Percentiles rank a stretch among this genome's conserved stretches.
These are phyloP conservation scores for Caenorhabditis macrosperma DNA, from an alignment of 2,888 invertebrate genomes.

Conservation along the genomic window DNA sequence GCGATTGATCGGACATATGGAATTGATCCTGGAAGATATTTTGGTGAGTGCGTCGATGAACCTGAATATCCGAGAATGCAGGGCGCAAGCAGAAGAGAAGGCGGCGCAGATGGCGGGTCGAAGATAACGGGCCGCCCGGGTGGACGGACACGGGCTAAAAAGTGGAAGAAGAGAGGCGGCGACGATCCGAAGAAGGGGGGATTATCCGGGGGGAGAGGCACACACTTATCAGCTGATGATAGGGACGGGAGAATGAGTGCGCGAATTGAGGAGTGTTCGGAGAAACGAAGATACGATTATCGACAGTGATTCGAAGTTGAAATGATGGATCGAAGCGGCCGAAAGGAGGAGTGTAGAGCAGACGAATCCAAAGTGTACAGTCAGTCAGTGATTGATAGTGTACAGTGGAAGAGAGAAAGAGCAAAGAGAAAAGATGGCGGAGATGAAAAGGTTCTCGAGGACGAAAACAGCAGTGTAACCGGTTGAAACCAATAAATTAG, in stretches of 20 bases:
- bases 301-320: not conserved
- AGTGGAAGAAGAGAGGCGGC: constrained; percentile 8
- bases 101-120: constrained; percentile 18
- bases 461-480: not conserved
- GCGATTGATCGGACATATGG: constrained; percentile 47
- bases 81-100: constrained; percentile 25
- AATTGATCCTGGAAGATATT: not conserved
- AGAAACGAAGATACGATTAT: not conserved
- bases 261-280: not conserved
- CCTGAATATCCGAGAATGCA: constrained; percentile 32
- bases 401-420: not conserved
- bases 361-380: constrained; percentile 4
- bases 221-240: constrained; percentile 45
- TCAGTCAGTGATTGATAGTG: not conserved
- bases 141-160: constrained; percentile 13
- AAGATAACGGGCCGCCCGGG: constrained; percentile 35
- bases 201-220: constrained; percentile 20
- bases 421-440: not conserved
- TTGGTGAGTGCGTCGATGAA: constrained; percentile 18
- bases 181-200: constrained; percentile 6
- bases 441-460: not conserved
- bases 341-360: too few relatives aligned
- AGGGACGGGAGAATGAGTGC: not conserved
- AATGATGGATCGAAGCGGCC: not conserved
- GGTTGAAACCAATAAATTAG: constrained; percentile 43